Evolutionary conservation across 2,888 invertebrate genomes (phyloP).

Genomic region (Rutpela maculata): DNA sequence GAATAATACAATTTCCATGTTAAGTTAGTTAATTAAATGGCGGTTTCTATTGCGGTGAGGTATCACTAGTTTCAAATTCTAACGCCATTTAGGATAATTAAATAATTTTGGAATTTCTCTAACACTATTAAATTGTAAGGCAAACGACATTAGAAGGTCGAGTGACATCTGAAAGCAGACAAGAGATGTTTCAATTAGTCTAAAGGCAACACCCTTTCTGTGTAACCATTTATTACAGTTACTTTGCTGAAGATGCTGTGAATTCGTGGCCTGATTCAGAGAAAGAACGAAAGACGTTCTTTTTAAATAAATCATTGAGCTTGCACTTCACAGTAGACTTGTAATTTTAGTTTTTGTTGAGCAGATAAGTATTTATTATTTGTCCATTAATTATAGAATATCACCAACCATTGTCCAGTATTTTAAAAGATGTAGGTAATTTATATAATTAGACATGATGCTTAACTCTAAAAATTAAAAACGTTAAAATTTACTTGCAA

Average conservation of each 20-base stretch:
- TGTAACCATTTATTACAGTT: slow-evolving; percentile 49
- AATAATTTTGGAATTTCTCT: not conserved
- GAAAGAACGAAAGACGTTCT: not conserved
- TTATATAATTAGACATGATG: too few species aligned
- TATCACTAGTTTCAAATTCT: not conserved
- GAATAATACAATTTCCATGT: not conserved
- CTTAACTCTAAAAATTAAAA: too few species aligned
- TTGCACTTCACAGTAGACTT: not conserved
- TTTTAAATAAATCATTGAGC: not conserved
- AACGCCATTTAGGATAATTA: not conserved
- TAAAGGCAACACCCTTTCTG: slow-evolving; percentile 51
- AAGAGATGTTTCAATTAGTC: slow-evolving; percentile 34
- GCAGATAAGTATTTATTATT: too few species aligned
- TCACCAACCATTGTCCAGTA: too few species aligned
- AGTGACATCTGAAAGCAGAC: slow-evolving; percentile 21
- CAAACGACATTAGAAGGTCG: slow-evolving; percentile 17
- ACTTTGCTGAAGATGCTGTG: slow-evolving; percentile 19
- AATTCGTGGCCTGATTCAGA: slow-evolving; percentile 11
- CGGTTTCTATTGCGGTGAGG: not conserved
- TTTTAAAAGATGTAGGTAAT: too few species aligned
- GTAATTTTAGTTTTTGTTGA: not conserved
- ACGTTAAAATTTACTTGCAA: too few species aligned
- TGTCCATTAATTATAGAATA: too few species aligned
- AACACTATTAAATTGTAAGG: slow-evolving; percentile 15
- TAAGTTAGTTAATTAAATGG: not conserved